Conservation (phyloP, 2,113 vertebrate genomes). For the Chaetodon auriga region DNA sequence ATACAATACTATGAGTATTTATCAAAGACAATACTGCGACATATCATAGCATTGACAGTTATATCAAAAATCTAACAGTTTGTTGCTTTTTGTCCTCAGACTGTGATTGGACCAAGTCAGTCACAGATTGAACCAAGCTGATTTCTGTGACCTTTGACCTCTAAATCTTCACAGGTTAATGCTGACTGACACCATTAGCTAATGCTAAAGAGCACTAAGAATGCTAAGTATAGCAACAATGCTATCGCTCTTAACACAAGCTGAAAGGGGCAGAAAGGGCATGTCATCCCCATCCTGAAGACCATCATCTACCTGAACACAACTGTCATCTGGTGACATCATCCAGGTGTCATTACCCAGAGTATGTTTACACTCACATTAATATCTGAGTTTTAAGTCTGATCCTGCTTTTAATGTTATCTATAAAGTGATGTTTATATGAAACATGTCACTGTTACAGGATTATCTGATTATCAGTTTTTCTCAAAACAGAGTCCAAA, state of each 20-base stretch:
- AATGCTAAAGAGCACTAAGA: slow-evolving; percentile 41
- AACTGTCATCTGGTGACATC: slow-evolving; percentile 8
- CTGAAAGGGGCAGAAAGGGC: background rate
- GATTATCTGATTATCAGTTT: no score
- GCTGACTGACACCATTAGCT: slow-evolving; percentile 41
- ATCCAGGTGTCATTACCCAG: background rate
- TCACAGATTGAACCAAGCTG: slow-evolving; percentile 1
- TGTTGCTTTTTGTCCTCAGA: no score
- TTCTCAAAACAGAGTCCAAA: no score
- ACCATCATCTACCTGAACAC: background rate
- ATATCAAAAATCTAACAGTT: background rate
- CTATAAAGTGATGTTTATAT: background rate
- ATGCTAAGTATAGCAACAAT: slow-evolving; percentile 38
- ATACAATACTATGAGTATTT: no score
- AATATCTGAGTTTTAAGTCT: no score
- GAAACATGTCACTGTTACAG: no score
- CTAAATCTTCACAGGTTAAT: slow-evolving; percentile 18
- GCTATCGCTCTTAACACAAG: slow-evolving; percentile 36
- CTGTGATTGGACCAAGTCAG: background rate
- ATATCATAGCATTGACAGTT: no score
- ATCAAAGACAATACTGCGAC: no score
- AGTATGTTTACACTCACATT: background rate
- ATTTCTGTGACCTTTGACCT: slow-evolving; percentile 35
- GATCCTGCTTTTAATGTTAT: background rate
- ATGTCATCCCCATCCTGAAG: background rate